Base-by-base conservation (phyloP, 2,888 invertebrate species). In the Aquatica leii region DNA sequence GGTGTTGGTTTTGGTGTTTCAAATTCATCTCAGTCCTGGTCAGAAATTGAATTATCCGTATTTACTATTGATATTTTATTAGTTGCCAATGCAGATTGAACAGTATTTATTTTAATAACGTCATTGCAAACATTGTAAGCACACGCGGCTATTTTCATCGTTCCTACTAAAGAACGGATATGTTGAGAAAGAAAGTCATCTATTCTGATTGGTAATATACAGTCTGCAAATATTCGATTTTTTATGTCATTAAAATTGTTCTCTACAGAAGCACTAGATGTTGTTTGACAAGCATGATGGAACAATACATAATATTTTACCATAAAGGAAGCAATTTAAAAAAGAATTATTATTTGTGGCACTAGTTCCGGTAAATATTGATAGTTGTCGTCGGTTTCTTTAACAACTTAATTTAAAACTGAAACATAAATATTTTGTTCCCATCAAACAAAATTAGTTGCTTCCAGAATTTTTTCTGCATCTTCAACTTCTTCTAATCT, bases 211-310 rank as follows among this genome's bases (percentile, higher is more conserved):
- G 68, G 68, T 24, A 68, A 37, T 14, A 41, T 34, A 8, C 24
- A 35, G 35, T 54, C 34, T 52, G 35, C 37, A 56, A 67, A 66
- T 34, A 68, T 56, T 17, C 56, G 15, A 52, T 62, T 67, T 43
- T 63, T 68, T 2, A 59, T 59, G 40, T 67, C 55, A 24, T 66
- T 62, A 50, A 67, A 65, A 51, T 57, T 59, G 41, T 62, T 67
- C 54, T 63, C 68, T 14, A 68, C 66, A 14, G 63, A 41, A 20
- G 60, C 68, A 51, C 66, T 68, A 43, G 49, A 54, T 14, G 40
- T 43, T 18, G 46, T 68, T 41, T 2, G 15, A 12, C 41, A n/a
- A 24, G 51, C 49, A 21, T 46, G 51, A 9, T 15, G 40, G 57
- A 65, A 68, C 1, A 54, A n/a, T 15, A 20, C 66, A 66, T 67